Evolutionary conservation across 2,888 invertebrate species (phyloP).

Genomic region (Dioctria linearis): DNA sequence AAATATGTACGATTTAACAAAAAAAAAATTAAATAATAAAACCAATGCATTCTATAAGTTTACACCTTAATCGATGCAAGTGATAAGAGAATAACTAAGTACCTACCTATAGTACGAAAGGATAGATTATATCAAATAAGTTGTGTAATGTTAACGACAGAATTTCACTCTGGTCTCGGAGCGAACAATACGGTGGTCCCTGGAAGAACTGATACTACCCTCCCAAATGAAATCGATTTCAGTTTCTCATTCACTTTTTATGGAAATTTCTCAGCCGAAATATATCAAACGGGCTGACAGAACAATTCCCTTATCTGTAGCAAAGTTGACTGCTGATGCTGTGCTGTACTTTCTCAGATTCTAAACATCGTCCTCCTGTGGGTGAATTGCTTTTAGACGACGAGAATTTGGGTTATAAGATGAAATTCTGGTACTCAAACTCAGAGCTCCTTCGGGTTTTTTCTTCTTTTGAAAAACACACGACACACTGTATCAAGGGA

Average conservation of each 20-base stretch:
- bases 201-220: conserved; percentile 28
- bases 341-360: conserved; percentile 50
- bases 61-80: conserved; percentile 3
- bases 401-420: conserved; percentile 49
- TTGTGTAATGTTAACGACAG: conserved; percentile 44
- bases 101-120: neutral
- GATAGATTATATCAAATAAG: conserved; percentile 36
- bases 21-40: too few species aligned
- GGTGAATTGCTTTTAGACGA: conserved; percentile 49
- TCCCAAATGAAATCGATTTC: conserved; percentile 52
- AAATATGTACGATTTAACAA: too few species aligned
- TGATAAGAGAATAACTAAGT: conserved; percentile 15
- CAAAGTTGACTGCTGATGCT: conserved; percentile 68
- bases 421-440: conserved; percentile 42
- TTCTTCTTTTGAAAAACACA: conserved; percentile 44
- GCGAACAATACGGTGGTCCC: conserved; percentile 52
- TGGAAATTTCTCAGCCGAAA: conserved; percentile 77
- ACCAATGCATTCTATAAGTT: neutral
- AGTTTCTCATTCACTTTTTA: conserved; percentile 62
- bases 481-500: conserved; percentile 52
- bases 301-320: conserved; percentile 77
- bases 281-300: conserved; percentile 80
- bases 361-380: conserved; percentile 43
- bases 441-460: conserved; percentile 42
- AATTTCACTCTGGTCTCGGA: conserved; percentile 33